Evolutionary conservation across 2,797 vertebrate species (phyloP), one percentile per base, ranked within the genome.

Genomic region (Microtus californicus): DNA sequence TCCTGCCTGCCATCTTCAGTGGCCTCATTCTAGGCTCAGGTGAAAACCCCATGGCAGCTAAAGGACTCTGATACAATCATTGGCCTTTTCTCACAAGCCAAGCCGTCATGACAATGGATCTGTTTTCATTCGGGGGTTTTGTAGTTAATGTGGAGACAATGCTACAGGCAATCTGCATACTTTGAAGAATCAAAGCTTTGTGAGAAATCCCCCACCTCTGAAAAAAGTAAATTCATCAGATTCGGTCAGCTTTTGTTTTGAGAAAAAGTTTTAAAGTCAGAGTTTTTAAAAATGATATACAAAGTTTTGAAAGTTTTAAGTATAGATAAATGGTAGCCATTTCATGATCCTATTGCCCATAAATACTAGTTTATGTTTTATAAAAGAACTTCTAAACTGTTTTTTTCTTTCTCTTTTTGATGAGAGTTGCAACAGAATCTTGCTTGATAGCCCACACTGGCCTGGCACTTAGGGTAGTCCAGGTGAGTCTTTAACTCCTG

Each of bases 251-350:
- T 86, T 92, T 23, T 14, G 56, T 73, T 34, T 69, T 1, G 54
- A 37, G 78, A 92, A 93, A 91, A 85, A 71, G 13, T 59, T 45
- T 71, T 56, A 87, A 73, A 56, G 67, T 37, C 54, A 45, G 15
- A 88, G 27, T 45, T 76, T 76, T 61, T 25, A 23, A 76, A 88
- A 88, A 19, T 63, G 37, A 76, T 61, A 69, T n/a, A 4, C 56
- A 96, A 56, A 56, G 15, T 51, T 80, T 91, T 91, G 31, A 92
- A 90, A 96, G 89, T 63, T 9, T 81, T 78, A 92, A 89, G 15
- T 54, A 92, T 21, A 51, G 87, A 63, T 79, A 56, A 88, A 59
- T 87, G 67, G 65, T 34, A 87, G 34, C 79, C 48, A 69, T 80
- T 83, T 71, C 59, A 56, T 73, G 87, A 86, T 15, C 37, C 74